Base-by-base conservation (phyloP, 2,113 vertebrate genomes). In the Xiphophorus couchianus region DNA sequence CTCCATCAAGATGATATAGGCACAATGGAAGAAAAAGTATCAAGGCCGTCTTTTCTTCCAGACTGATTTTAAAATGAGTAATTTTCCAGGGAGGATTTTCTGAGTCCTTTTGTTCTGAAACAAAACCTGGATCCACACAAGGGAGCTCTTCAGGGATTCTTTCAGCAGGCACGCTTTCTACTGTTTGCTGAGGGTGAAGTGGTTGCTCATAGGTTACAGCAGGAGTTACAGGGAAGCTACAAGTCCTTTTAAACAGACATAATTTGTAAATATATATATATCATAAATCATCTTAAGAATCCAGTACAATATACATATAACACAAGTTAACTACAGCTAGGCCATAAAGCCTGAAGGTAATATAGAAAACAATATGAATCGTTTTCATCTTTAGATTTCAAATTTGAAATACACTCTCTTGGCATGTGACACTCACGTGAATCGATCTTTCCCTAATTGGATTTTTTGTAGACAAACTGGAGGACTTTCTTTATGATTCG, bases 141-240 rank as follows among this genome's bases (percentile, higher is more conserved):
- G 14, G 65, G 44, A 27, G 44, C 62, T 75, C 69, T 31, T 72
- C 68, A 30, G 62, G 77, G 70, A 64, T 58, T 28, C 71, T 30
- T 33, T 48, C 44, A 68, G 37, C 65, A 84, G 71, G 61, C 44
- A 70, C 2, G 0, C 11, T 73, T 76, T 76, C 39, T 60, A 30
- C 39, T 67, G 39, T 71, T 69, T 69, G 39, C 67, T 76, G 29
- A 33, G 74, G 69, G 5, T 60, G 69, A 74, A 74, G 69, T 62
- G 70, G 69, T 86, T 80, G 74, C 81, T 90, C 72, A 81, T 73
- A 39, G 76, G 81, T 61, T 83, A n/a, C 42, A 75, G 73, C 69
- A 80, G 33, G 27, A 78, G 9, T 80, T 77, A 48, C 73, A 31
- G 33, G 33, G n/a, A 33, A 35, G 60, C 29, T 11, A 33, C 35